Conservation (phyloP, 2,888 invertebrate genomes). For the Leptopilina myrica region DNA sequence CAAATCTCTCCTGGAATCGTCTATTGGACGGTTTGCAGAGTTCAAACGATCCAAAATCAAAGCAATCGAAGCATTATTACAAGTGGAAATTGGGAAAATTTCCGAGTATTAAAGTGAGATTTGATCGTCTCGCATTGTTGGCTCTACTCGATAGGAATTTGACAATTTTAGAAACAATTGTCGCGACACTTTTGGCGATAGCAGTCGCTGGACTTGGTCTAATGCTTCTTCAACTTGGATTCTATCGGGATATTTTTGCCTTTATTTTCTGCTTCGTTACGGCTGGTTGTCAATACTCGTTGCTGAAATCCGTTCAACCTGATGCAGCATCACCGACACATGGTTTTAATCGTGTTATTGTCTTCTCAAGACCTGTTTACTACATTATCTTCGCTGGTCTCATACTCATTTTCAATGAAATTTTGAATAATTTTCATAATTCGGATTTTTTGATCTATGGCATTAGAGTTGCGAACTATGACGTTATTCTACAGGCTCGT, state of each 20-base stretch:
- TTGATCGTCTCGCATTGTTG: conserved; percentile 94
- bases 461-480: conserved; percentile 79
- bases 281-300: conserved; percentile 97
- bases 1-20: conserved; percentile 79
- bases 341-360: conserved; percentile 96
- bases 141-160: conserved; percentile 96
- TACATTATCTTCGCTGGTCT: conserved; percentile 85
- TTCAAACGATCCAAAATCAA: conserved; percentile 79
- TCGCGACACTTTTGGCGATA: conserved; percentile 90
- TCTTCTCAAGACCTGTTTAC: conserved; percentile 95
- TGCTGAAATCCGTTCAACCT: conserved; percentile 98
- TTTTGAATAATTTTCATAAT: conserved; percentile 73
- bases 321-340: conserved; percentile 99
- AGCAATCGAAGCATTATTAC: conserved; percentile 81
- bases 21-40: conserved; percentile 79
- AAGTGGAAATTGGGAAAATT: conserved; percentile 81
- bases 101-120: conserved; percentile 86
- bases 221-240: conserved; percentile 87
- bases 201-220: conserved; percentile 92
- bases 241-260: conserved; percentile 94
- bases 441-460: conserved; percentile 77
- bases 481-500: conserved; percentile 82
- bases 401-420: conserved; percentile 71
- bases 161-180: conserved; percentile 87
- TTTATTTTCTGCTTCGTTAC: conserved; percentile 98